These are phyloP conservation scores for Trichacis sp. DNA, from an alignment of 2,888 invertebrate genomes.

Conservation along the genomic window DNA sequence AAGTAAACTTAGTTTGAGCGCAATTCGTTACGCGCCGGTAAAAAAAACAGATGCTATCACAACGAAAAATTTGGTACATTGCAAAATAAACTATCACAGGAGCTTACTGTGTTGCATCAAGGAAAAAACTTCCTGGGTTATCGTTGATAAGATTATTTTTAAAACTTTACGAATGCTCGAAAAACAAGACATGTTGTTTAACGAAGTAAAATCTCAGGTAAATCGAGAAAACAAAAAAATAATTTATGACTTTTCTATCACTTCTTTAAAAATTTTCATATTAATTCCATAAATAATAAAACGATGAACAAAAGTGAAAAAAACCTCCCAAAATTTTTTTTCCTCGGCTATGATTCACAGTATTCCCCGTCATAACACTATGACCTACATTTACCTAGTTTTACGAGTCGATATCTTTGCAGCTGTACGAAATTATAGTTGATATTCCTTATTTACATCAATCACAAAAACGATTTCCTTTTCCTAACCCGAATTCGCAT, in stretches of 20 bases:
- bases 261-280: too few relatives aligned
- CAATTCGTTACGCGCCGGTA: neutral
- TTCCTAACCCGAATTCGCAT: conserved; percentile 21
- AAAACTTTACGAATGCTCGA: too few relatives aligned
- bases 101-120: neutral
- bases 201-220: too few relatives aligned
- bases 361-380: conserved; percentile 10
- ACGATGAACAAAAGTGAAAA: too few relatives aligned
- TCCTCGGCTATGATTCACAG: conserved; percentile 13
- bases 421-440: conserved; percentile 31
- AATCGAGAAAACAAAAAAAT: too few relatives aligned
- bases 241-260: too few relatives aligned
- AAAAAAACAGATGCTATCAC: conserved; percentile 4
- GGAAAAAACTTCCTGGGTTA: neutral
- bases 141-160: too few relatives aligned
- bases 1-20: neutral
- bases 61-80: conserved; percentile 3
- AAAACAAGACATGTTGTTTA: too few relatives aligned
- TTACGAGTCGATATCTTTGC: conserved; percentile 21
- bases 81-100: conserved; percentile 1
- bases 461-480: conserved; percentile 8
- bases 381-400: conserved; percentile 22
- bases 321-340: neutral
- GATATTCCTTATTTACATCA: conserved; percentile 19
- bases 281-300: too few relatives aligned